Evolutionary conservation across 2,888 invertebrate genomes (phyloP).

Genomic region (Pegoplata infirma): DNA sequence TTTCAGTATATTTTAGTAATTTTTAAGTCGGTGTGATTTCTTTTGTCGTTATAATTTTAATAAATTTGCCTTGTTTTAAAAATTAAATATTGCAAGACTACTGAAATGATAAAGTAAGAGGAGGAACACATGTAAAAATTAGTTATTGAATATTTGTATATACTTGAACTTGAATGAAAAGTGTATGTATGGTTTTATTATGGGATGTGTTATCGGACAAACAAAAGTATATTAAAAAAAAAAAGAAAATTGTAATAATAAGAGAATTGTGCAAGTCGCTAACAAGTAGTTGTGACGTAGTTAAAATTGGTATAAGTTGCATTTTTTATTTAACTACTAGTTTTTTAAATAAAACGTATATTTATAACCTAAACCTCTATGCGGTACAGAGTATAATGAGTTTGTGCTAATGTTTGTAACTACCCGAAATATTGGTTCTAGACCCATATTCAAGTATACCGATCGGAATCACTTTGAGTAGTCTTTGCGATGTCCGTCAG

Average conservation of each 20-base stretch:
- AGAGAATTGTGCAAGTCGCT: constrained; percentile 58
- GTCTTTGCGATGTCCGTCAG: no score
- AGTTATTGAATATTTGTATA: constrained; percentile 1
- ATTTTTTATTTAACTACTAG: not conserved
- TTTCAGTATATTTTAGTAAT: constrained; percentile 14
- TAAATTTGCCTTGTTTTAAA: constrained; percentile 13
- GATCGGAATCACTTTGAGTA: no score
- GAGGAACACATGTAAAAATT: constrained; percentile 10
- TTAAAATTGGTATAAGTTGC: not conserved
- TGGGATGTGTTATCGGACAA: constrained; percentile 21
- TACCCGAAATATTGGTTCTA: no score
- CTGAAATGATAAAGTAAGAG: constrained; percentile 23
- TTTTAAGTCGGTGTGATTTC: not conserved
- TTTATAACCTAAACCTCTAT: no score
- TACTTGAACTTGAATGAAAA: constrained; percentile 47
- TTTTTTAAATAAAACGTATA: not conserved
- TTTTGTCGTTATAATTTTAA: not conserved
- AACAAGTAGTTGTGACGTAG: constrained; percentile 56
- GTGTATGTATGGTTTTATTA: not conserved
- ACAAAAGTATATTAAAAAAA: constrained; percentile 1
- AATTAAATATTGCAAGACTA: constrained; percentile 32
- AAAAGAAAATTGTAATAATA: constrained; percentile 12
- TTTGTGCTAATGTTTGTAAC: no score
- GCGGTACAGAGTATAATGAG: no score
- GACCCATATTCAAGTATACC: no score